phyloP scores from a whole-genome alignment of 2,113 vertebrate species.

The Corythoichthys haematopterus region DNA sequence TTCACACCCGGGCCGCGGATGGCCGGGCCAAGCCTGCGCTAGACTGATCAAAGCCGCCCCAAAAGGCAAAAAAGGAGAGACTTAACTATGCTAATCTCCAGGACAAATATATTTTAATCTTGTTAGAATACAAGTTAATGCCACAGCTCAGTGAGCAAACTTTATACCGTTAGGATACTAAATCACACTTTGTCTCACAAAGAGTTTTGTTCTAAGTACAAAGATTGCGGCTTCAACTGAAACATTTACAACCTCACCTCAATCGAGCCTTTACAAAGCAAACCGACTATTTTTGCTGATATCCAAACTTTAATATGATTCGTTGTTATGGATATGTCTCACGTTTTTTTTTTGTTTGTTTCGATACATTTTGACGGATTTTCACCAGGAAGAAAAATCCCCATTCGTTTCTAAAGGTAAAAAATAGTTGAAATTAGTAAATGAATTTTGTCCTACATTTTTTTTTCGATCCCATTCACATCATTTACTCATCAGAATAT shows the following conservation, averaged over 20 bases:
- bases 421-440: too few relatives aligned
- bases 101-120: conserved; percentile 99
- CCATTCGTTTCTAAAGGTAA: too few relatives aligned
- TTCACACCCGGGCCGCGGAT: conserved; percentile 93
- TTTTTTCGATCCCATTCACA: too few relatives aligned
- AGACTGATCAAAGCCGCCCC: conserved; percentile 93
- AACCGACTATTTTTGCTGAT: too few relatives aligned
- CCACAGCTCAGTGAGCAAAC: conserved; percentile 87
- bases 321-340: too few relatives aligned
- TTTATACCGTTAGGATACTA: conserved; percentile 75
- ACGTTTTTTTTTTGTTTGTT: too few relatives aligned
- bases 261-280: too few relatives aligned
- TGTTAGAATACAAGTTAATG: conserved; percentile 99
- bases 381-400: too few relatives aligned
- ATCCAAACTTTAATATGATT: too few relatives aligned
- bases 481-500: too few relatives aligned
- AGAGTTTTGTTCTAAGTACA: not conserved
- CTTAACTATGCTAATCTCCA: conserved; percentile 99
- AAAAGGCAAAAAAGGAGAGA: conserved; percentile 82
- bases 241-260: not conserved
- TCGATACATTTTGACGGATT: too few relatives aligned
- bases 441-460: too few relatives aligned
- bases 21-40: conserved; percentile 86
- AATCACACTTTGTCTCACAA: conserved; percentile 23
- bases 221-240: not conserved